phyloP scores from a whole-genome alignment of 1,140 invertebrate genomes.

The Drosophila tristis region DNA sequence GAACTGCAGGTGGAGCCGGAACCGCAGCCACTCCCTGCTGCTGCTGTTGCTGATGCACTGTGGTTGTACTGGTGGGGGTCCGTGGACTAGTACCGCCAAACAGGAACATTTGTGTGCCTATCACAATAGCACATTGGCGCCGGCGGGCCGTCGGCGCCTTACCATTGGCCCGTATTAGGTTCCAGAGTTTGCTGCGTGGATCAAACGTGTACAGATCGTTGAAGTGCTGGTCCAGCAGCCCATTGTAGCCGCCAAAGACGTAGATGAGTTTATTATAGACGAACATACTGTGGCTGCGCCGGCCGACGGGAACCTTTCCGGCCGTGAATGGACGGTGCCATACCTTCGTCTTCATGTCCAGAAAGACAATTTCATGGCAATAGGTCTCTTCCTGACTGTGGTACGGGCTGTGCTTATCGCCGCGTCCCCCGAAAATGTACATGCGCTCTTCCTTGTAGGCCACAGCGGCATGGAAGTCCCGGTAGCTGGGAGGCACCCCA shows the following conservation, averaged over 20 bases:
- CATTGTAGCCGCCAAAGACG: slow-evolving; percentile 95
- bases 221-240: slow-evolving; percentile 89
- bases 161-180: slow-evolving; percentile 86
- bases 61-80: background rate
- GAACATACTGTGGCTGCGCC: slow-evolving; percentile 95
- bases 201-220: slow-evolving; percentile 92
- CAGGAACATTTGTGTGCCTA: slow-evolving; percentile 89
- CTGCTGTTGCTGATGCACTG: background rate
- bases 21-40: slow-evolving; percentile 8
- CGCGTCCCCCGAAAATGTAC: slow-evolving; percentile 95
- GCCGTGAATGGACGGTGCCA: slow-evolving; percentile 88
- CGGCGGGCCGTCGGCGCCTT: slow-evolving; percentile 88
- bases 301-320: slow-evolving; percentile 88
- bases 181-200: slow-evolving; percentile 87
- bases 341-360: slow-evolving; percentile 88
- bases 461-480: slow-evolving; percentile 95
- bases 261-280: slow-evolving; percentile 90
- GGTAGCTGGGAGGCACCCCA: slow-evolving; percentile 88
- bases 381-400: slow-evolving; percentile 90
- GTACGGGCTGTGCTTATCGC: slow-evolving; percentile 88
- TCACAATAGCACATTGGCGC: slow-evolving; percentile 91
- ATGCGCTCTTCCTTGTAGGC: slow-evolving; percentile 88
- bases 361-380: slow-evolving; percentile 90
- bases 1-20: slow-evolving; percentile 2
- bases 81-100: slow-evolving; percentile 93